phyloP scores from a whole-genome alignment of 2,113 vertebrate species.

The Myocastor coypus region DNA sequence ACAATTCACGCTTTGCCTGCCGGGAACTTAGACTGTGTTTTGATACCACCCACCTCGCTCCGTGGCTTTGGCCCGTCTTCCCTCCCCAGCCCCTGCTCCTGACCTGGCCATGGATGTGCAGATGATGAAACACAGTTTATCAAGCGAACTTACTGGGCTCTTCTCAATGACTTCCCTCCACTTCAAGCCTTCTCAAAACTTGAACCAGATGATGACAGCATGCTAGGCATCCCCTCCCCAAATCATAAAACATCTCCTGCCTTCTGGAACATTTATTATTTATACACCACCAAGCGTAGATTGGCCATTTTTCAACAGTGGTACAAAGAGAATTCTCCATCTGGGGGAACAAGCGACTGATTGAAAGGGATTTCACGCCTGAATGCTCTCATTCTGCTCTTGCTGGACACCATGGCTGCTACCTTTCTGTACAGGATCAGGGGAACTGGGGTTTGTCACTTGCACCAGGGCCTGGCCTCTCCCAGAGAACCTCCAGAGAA shows the following conservation, averaged over 20 bases:
- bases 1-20: background rate
- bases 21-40: background rate
- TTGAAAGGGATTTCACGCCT: slow-evolving; percentile 87
- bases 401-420: slow-evolving; percentile 76
- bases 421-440: slow-evolving; percentile 87
- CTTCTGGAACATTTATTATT: slow-evolving; percentile 82
- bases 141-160: background rate
- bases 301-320: slow-evolving; percentile 83
- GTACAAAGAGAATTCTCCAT: slow-evolving; percentile 85
- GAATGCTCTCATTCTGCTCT: slow-evolving; percentile 88
- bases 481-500: slow-evolving; percentile 84
- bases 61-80: background rate
- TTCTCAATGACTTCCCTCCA: background rate
- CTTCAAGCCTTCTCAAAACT: slow-evolving; percentile 72
- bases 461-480: slow-evolving; percentile 84
- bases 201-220: slow-evolving; percentile 71
- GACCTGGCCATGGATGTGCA: background rate
- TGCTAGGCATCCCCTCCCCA: slow-evolving; percentile 50
- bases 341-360: slow-evolving; percentile 83
- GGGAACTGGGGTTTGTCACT: slow-evolving; percentile 90
- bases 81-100: background rate
- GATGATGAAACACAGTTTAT: background rate
- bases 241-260: slow-evolving; percentile 70
- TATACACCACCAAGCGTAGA: slow-evolving; percentile 81
- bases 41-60: background rate